phyloP scores from a whole-genome alignment of 1,140 invertebrate species.

The Homarus americanus region DNA sequence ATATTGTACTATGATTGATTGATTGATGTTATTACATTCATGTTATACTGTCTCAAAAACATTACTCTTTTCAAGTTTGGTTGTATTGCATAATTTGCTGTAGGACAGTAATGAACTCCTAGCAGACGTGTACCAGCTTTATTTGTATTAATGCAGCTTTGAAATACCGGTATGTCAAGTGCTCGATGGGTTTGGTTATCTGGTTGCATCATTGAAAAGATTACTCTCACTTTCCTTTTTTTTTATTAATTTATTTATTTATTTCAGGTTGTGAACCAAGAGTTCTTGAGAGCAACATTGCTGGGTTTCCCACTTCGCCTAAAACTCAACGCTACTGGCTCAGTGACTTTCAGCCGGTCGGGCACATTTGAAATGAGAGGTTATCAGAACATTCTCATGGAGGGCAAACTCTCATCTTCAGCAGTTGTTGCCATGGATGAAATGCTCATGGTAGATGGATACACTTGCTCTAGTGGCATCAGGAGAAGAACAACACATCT shows the following conservation, averaged over 20 bases:
- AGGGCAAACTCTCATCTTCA: slow-evolving; percentile 42
- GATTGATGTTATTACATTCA: no score
- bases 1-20: no score
- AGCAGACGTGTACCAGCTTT: no score
- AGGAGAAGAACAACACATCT: slow-evolving; percentile 27
- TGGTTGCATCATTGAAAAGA: no score
- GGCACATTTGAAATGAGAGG: neutral
- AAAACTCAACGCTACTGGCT: slow-evolving; percentile 44
- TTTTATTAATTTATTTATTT: neutral
- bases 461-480: slow-evolving; percentile 26
- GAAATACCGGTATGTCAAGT: no score
- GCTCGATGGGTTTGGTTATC: no score
- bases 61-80: no score
- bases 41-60: no score
- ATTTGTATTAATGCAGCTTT: no score
- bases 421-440: slow-evolving; percentile 42
- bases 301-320: slow-evolving; percentile 60
- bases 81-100: no score
- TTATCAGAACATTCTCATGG: neutral
- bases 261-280: slow-evolving; percentile 53
- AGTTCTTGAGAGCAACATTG: slow-evolving; percentile 38
- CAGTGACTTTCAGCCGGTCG: neutral
- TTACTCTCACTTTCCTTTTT: no score
- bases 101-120: no score
- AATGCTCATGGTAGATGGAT: slow-evolving; percentile 35